phyloP scores from a whole-genome alignment of 2,888 invertebrate species.

The Ditula angustiorana region DNA sequence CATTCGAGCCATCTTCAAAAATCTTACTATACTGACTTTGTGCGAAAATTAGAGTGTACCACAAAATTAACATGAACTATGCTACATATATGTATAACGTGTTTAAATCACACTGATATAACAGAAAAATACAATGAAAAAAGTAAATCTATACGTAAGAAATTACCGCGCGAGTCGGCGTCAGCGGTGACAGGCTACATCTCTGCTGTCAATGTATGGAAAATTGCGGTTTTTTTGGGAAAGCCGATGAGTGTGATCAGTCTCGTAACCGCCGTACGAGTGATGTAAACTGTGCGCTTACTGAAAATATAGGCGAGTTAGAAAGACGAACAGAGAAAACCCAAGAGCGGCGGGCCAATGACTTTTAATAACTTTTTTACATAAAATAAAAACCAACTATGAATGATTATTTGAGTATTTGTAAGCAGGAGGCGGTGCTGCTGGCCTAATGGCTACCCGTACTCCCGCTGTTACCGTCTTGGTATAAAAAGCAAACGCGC shows the following conservation, averaged over 20 bases:
- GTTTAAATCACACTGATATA: slow-evolving; percentile 47
- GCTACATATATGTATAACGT: slow-evolving; percentile 57
- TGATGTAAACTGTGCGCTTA: slow-evolving; percentile 73
- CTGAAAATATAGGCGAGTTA: slow-evolving; percentile 77
- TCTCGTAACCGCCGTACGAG: slow-evolving; percentile 69
- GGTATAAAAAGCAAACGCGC: too few relatives aligned
- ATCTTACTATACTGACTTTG: slow-evolving; percentile 75
- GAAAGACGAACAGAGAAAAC: slow-evolving; percentile 59
- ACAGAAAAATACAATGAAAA: slow-evolving; percentile 46
- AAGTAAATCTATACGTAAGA: slow-evolving; percentile 47
- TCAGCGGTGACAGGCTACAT: slow-evolving; percentile 76
- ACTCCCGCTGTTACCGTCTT: too few relatives aligned
- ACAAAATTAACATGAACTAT: slow-evolving; percentile 52
- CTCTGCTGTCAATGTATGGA: slow-evolving; percentile 60
- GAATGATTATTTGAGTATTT: too few relatives aligned
- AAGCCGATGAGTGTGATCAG: slow-evolving; percentile 67
- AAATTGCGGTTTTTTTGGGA: slow-evolving; percentile 57
- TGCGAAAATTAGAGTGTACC: slow-evolving; percentile 65
- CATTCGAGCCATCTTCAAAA: slow-evolving; percentile 72
- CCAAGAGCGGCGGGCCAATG: slow-evolving; percentile 51
- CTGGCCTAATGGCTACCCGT: too few relatives aligned
- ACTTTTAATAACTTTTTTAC: too few relatives aligned
- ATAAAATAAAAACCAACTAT: too few relatives aligned
- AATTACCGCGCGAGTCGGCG: slow-evolving; percentile 79
- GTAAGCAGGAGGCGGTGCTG: too few relatives aligned